Base-by-base conservation (phyloP, 2,113 vertebrate species). In the Verasper variegatus region DNA sequence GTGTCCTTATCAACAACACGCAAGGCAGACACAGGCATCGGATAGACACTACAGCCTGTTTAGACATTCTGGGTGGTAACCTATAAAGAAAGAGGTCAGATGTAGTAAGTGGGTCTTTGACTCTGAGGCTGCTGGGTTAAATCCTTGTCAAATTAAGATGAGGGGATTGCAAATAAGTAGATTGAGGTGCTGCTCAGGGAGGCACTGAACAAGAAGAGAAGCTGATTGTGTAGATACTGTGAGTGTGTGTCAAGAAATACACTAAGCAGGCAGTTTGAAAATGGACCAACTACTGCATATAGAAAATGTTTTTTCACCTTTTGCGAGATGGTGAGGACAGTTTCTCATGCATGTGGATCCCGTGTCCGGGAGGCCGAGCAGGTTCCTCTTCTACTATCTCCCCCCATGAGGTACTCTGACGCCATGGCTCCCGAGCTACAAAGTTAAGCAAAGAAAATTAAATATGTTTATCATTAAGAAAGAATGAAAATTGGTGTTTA, bases 271-370 rank as follows among this genome's bases (percentile, higher is more conserved):
- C 4, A 20, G 68, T 18, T 42, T 9, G 14, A 27, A 37, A 11
- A n/a, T 61, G 8, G 51, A 65, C 2, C 27, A 40, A 54, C 20
- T 12, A 12, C n/a, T 54, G 14, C 18, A 23, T 5, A 31, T 7
- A 52, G 2, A 42, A 64, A 52, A 60, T 3, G 3, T 45, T 17
- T 47, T 23, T 18, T 85, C 61, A 99, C 98, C 98, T 98, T 92
- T 98, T 99, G 47, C 98, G 97, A 1, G 98, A 99, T 0, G 98
- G 98, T 2, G 98, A 99, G 0, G 98, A 99, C 26, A 99, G 90
- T 6, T 99, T 99, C 86, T 99, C 98, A 2, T 99, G 98, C 98
- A 99, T 99, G 89, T 99, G 98, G 84, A 99, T 99, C 2, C 97
- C 98, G 1, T 99, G 98, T 15, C 98, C 98, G 0, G 98, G 98